Evolutionary conservation across 35 echinoderm and acorn worm species (phyloP).

Genomic region (Acanthaster planci): DNA sequence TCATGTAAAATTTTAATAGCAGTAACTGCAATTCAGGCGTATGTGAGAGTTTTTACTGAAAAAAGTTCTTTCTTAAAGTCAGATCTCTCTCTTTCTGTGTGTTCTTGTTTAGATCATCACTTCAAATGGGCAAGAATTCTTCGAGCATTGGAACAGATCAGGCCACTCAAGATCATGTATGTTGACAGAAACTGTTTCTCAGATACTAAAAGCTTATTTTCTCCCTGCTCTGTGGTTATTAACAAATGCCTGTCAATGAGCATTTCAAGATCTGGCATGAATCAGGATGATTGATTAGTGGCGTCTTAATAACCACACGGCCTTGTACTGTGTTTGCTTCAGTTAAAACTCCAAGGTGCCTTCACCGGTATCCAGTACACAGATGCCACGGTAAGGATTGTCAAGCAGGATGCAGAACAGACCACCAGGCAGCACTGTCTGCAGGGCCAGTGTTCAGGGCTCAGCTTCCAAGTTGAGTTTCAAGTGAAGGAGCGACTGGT

Average conservation of each 20-base stretch:
- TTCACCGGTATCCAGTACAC: slow-evolving; percentile 23
- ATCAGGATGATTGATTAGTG: too few species aligned
- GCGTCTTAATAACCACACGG: too few species aligned
- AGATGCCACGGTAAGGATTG: background rate
- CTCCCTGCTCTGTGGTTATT: too few species aligned
- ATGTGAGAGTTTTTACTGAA: too few species aligned
- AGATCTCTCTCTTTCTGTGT: background rate
- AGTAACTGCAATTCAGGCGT: too few species aligned
- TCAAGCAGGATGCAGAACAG: background rate
- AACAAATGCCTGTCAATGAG: too few species aligned
- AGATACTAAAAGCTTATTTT: too few species aligned
- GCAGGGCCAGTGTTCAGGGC: slow-evolving; percentile 12
- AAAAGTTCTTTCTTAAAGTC: too few species aligned
- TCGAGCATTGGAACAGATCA: slow-evolving; percentile 8
- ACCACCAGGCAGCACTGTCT: slow-evolving; percentile 17
- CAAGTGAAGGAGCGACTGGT: background rate
- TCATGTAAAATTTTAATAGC: too few species aligned
- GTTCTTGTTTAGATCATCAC: background rate
- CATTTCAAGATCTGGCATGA: too few species aligned
- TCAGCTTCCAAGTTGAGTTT: slow-evolving; percentile 7
- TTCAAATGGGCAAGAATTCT: slow-evolving; percentile 4
- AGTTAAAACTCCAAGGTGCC: background rate
- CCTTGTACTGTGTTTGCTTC: background rate
- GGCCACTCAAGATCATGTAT: background rate
- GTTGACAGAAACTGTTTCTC: too few species aligned